phyloP scores from a whole-genome alignment of 2,888 invertebrate species.

The Actias luna region DNA sequence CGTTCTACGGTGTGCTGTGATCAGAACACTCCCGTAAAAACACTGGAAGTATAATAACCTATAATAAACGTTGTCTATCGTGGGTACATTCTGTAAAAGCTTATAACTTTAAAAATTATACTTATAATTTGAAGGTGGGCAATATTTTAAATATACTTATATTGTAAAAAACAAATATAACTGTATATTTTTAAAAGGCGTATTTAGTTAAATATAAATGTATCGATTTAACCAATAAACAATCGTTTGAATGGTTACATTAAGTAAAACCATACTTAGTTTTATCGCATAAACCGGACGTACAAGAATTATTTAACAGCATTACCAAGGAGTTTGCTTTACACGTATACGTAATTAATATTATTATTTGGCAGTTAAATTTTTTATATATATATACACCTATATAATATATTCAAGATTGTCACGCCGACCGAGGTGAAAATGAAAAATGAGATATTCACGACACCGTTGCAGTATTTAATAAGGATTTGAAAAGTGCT shows the following conservation, averaged over 20 bases:
- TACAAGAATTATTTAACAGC: conserved; percentile 34
- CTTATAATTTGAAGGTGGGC: neutral
- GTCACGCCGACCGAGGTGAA: too few relatives aligned
- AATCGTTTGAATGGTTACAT: neutral
- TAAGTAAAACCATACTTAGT: conserved; percentile 28
- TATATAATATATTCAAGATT: neutral
- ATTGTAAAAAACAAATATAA: conserved; percentile 1
- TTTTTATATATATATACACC: neutral
- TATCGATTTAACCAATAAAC: neutral
- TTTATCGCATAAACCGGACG: neutral
- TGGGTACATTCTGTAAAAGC: neutral
- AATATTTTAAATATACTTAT: neutral
- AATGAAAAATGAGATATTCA: conserved; percentile 35
- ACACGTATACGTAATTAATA: conserved; percentile 51
- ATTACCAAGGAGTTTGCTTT: conserved; percentile 77
- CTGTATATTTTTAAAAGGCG: conserved; percentile 37
- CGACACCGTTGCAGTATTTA: conserved; percentile 46
- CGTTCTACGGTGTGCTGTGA: conserved; percentile 75
- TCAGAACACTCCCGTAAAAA: conserved; percentile 21
- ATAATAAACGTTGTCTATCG: neutral
- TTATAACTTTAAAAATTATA: neutral
- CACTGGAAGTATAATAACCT: neutral
- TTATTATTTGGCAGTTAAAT: conserved; percentile 35
- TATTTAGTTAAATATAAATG: neutral
- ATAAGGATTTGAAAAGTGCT: neutral